Base-by-base conservation (phyloP, 2,888 invertebrate genomes). In the Drosophila mimetica region DNA sequence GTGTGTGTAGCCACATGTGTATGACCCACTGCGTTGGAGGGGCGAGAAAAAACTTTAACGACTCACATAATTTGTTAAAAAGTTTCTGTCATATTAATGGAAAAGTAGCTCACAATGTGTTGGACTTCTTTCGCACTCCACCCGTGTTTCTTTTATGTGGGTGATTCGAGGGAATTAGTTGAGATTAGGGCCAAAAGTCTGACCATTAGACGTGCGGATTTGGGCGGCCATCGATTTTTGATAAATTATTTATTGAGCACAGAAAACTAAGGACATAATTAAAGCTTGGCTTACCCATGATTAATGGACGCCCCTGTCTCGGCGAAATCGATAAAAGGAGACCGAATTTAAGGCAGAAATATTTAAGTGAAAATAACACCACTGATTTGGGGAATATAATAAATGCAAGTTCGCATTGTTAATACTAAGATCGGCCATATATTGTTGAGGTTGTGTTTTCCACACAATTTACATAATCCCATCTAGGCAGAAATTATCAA, bases 31-130 rank as follows among this genome's bases (percentile, higher is more conserved):
- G 70, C 44, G 57, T 44, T 50, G 18, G 41, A 28, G 50, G 28
- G 46, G 28, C 34, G 34, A 41, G n/a, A 30, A 52, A 73, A 53
- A 69, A 76, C 65, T 61, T 71, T 76, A 78, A 75, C 77, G 71
- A 79, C 74, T 74, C 72, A 80, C 83, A 85, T 81, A 86, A 88
- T 83, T 86, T 86, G 86, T 88, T 86, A 69, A 75, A 82, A 88
- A 87, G 74, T 88, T 88, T 86, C 77, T 83, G 75, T 77, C 86
- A 83, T 79, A 86, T 85, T 85, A 83, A 86, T 81, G 79, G 77
- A 80, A 79, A 85, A 81, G 80, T 81, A 76, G 76, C 80, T 69
- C 71, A 66, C 72, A 79, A 79, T 71, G 57, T 51, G 71, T 71
- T 52, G 36, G 39, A 28, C 75, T 66, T 36, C 37, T 20, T 39